Conservation (phyloP, 2,113 vertebrate species). For the Synodontis membranacea region DNA sequence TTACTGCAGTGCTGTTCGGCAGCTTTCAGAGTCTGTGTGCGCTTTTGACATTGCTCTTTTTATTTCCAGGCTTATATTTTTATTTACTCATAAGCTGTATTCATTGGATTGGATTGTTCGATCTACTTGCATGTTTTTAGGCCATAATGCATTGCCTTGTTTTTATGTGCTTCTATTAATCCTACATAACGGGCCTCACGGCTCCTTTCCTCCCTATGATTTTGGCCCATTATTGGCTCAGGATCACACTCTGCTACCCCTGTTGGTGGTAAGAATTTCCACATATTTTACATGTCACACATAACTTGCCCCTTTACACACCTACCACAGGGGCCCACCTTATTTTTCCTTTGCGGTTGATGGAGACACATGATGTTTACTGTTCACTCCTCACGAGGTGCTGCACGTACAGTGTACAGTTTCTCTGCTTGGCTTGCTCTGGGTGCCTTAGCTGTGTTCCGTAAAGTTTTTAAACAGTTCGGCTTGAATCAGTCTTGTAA, state of each 20-base stretch:
- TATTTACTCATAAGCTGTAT: constrained; percentile 20
- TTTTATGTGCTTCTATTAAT: constrained; percentile 88
- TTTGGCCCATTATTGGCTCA: constrained; percentile 87
- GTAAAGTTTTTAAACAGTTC: not conserved
- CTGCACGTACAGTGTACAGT: constrained; percentile 46
- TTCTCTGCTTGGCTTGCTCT: constrained; percentile 45
- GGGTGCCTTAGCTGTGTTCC: constrained; percentile 7
- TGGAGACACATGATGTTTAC: not conserved
- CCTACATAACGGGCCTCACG: constrained; percentile 86
- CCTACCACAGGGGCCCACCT: constrained; percentile 47
- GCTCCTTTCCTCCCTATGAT: constrained; percentile 69
- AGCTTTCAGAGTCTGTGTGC: constrained; percentile 54
- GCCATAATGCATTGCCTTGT: constrained; percentile 67
- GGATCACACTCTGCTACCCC: constrained; percentile 98
- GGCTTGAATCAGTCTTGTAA: not conserved
- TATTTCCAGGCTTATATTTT: constrained; percentile 39
- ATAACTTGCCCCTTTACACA: constrained; percentile 45
- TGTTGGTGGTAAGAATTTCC: constrained; percentile 92
- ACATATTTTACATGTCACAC: constrained; percentile 73
- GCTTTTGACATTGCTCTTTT: constrained; percentile 25
- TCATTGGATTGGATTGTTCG: constrained; percentile 9
- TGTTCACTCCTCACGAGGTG: constrained; percentile 34
- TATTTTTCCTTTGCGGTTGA: constrained; percentile 32
- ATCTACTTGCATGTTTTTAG: constrained; percentile 48
- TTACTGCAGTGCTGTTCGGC: constrained; percentile 60